phyloP scores from a whole-genome alignment of 2,113 vertebrate species.

The Scomber colias region DNA sequence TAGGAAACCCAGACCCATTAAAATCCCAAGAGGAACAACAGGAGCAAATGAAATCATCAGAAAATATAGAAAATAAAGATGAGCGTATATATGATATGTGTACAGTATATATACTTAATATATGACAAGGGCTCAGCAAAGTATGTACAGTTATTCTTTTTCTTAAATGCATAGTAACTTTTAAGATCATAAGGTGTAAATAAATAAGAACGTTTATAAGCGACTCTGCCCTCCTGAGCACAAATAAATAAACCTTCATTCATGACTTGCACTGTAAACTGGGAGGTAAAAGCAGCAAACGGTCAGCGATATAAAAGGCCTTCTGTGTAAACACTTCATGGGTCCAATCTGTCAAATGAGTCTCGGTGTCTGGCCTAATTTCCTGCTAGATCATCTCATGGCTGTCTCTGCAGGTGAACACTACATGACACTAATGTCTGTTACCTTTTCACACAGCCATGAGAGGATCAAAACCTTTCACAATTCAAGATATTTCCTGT shows the following conservation, averaged over 20 bases:
- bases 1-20: constrained; percentile 44
- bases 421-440: constrained; percentile 20
- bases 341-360: constrained; percentile 42
- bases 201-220: constrained; percentile 86
- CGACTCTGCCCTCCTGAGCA: constrained; percentile 83
- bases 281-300: constrained; percentile 38
- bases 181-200: constrained; percentile 82
- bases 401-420: constrained; percentile 15
- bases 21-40: constrained; percentile 54
- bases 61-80: constrained; percentile 73
- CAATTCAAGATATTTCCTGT: constrained; percentile 1
- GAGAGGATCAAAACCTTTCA: constrained; percentile 17
- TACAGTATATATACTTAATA: constrained; percentile 75
- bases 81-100: constrained; percentile 67
- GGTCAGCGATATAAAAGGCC: constrained; percentile 6
- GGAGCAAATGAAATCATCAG: constrained; percentile 62
- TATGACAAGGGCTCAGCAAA: constrained; percentile 82
- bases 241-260: constrained; percentile 89
- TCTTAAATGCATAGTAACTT: constrained; percentile 86
- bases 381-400: constrained; percentile 1
- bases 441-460: neutral
- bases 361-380: constrained; percentile 13
- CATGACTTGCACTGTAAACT: constrained; percentile 61
- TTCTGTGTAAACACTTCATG: constrained; percentile 15
- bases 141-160: constrained; percentile 80